These are phyloP conservation scores for Axinella damicornis DNA, from an alignment of 37 sponge, comb jelly and placozoan genomes.

Conservation along the genomic window DNA sequence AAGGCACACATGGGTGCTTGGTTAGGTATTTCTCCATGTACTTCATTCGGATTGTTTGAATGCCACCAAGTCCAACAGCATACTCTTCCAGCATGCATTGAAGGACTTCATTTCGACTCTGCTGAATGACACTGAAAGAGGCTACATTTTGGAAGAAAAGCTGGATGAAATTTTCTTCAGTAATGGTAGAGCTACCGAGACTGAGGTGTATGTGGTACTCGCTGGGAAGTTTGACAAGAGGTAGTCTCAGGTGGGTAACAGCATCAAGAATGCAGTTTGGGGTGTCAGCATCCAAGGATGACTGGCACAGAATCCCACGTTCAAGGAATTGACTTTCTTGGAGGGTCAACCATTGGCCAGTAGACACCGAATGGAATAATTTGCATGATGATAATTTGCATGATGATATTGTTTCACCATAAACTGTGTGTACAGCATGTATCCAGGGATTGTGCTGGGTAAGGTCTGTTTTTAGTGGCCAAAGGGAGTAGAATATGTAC, in stretches of 20 bases:
- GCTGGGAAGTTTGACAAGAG: slow-evolving; percentile 24
- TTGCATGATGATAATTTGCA: neutral
- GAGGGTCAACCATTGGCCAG: slow-evolving; percentile 17
- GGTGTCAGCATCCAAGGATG: neutral
- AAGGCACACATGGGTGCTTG: slow-evolving; percentile 45
- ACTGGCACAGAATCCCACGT: slow-evolving; percentile 7
- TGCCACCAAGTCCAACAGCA: neutral
- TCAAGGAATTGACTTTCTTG: slow-evolving; percentile 22
- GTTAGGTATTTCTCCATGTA: slow-evolving; percentile 1
- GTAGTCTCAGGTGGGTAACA: slow-evolving; percentile 4
- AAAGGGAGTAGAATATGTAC: slow-evolving; percentile 44
- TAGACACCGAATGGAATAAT: slow-evolving; percentile 23
- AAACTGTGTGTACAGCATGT: neutral
- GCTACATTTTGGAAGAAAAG: neutral
- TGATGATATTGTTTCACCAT: no score
- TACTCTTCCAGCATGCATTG: neutral
- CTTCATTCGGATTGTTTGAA: neutral
- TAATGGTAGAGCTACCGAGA: neutral
- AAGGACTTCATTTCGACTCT: slow-evolving; percentile 17
- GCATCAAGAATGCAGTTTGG: neutral
- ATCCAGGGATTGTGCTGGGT: slow-evolving; percentile 35
- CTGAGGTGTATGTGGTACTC: neutral
- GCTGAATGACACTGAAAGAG: neutral
- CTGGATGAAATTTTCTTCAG: slow-evolving; percentile 3
- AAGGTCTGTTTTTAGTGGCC: slow-evolving; percentile 40